Base-by-base conservation (phyloP, 1,140 invertebrate genomes). In the Aphaenogaster rudis region DNA sequence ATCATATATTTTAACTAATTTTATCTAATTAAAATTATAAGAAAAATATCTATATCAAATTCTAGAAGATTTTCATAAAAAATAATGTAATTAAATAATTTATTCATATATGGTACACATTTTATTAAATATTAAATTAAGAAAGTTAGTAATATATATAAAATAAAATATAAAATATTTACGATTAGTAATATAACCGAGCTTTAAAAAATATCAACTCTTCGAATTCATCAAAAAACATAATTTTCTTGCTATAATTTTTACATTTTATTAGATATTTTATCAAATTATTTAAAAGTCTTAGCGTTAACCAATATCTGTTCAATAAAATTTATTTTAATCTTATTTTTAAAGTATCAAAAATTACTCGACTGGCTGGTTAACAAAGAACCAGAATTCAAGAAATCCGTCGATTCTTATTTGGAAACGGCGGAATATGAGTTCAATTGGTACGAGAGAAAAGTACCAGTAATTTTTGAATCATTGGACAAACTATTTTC, bases 401-500 rank as follows among this genome's bases (percentile, higher is more conserved):
- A 15, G 1, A 76, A 72, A 1, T 84, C 84, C 1, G 15, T 91
- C 0, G 59, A 85, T 0, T 81, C 69, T 0, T 89, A 59, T 8
- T 8, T 87, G 2, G 64, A 33, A 11, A 57, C 57, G 0, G 90
- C 88, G 0, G 0, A 86, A 2, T 57, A 90, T 1, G 93, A 94
- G 52, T 50, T 90, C 3, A 61, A 72, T 13, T 94, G 94, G 94
- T 93, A 88, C 39, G 57, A 90, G 0, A 81, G 8, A 0, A 48
- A 92, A n/a, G 61, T 59, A 1, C 90, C 93, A 6, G 45, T 39
- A 52, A 91, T 94, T 17, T 87, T 76, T 52, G 42, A 85, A n/a
- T 88, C 78, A 86, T 66, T 94, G 3, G 89, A 89, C 6, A 88
- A 45, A 7, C 67, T 66, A 21, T 92, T 93, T 81, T 39, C 61